These are phyloP conservation scores for Semnornis frantzii DNA, from an alignment of 2,113 vertebrate genomes.

Conservation along the genomic window DNA sequence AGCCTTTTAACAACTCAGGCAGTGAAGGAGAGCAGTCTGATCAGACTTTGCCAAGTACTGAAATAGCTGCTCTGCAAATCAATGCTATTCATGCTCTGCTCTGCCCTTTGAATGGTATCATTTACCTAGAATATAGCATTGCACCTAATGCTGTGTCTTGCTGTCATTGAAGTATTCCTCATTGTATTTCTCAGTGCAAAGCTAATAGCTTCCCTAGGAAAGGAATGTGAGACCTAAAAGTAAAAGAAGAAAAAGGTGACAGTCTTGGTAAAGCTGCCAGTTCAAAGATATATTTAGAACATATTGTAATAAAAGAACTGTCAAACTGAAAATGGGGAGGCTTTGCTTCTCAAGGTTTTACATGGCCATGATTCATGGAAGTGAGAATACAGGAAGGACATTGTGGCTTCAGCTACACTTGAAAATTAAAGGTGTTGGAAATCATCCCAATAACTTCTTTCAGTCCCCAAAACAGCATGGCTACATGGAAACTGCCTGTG, in stretches of 20 bases:
- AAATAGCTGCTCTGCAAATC: constrained; percentile 53
- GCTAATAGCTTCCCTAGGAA: constrained; percentile 18
- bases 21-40: neutral
- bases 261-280: neutral
- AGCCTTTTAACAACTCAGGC: neutral
- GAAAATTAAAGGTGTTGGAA: neutral
- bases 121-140: constrained; percentile 55
- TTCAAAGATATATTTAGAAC: constrained; percentile 30
- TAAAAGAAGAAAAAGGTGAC: neutral
- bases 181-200: constrained; percentile 40
- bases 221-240: neutral
- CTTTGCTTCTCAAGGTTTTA: neutral
- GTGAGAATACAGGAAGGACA: neutral
- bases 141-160: constrained; percentile 31
- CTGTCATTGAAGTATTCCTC: constrained; percentile 55
- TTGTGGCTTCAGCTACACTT: neutral
- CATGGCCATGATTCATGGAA: neutral
- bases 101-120: constrained; percentile 55
- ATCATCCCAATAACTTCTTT: neutral
- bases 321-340: neutral
- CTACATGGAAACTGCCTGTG: neutral
- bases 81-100: constrained; percentile 30
- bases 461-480: neutral
- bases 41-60: constrained; percentile 27
- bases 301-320: neutral